These are phyloP conservation scores for Amazona vittata DNA, from an alignment of 2,113 vertebrate species.

Conservation along the genomic window DNA sequence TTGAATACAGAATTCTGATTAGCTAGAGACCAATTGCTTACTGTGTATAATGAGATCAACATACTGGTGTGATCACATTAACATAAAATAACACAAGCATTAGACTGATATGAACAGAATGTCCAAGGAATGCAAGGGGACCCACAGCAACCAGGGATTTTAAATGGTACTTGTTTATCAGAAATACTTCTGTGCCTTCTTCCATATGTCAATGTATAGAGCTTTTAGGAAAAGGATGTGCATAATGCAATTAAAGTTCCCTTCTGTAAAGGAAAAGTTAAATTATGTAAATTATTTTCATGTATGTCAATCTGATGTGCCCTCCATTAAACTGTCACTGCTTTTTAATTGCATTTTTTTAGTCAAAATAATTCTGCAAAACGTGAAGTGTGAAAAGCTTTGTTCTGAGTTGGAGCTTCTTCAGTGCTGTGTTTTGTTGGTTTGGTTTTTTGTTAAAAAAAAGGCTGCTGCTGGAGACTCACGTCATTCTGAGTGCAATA, in stretches of 20 bases:
- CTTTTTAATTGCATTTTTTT: neutral
- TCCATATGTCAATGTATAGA: neutral
- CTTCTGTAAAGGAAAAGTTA: conserved; percentile 23
- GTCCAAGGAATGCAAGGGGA: neutral
- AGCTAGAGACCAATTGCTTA: neutral
- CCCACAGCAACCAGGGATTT: neutral
- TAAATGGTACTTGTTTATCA: neutral
- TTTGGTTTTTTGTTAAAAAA: neutral
- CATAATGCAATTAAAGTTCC: neutral
- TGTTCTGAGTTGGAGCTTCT: neutral
- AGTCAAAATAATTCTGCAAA: conserved; percentile 9
- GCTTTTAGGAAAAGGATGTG: neutral
- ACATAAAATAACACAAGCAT: neutral
- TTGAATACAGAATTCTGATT: neutral
- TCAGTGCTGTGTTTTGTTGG: neutral
- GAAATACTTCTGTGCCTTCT: neutral
- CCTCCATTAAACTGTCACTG: conserved; percentile 22
- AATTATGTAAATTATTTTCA: conserved; percentile 14
- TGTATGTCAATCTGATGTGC: conserved; percentile 6
- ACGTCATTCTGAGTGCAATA: neutral
- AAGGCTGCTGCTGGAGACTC: neutral
- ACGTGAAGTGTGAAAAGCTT: neutral
- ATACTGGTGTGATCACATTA: neutral
- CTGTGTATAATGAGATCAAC: neutral
- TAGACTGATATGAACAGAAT: neutral